Evolutionary conservation across 2,888 invertebrate species (phyloP), one percentile per base, ranked within the genome.

Genomic region (Erebia epiphron): DNA sequence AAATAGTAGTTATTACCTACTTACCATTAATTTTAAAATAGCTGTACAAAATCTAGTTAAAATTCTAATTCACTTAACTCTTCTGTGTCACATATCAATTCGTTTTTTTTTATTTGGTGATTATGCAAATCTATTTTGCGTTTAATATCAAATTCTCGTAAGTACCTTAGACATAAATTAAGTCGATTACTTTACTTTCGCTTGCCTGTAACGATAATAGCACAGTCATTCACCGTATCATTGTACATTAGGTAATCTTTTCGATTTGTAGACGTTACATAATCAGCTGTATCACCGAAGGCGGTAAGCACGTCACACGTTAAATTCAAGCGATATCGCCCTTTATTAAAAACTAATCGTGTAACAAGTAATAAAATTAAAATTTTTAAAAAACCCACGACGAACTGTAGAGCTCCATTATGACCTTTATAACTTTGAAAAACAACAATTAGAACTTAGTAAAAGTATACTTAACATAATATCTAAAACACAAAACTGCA

Each of bases 231-330:
- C 68, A 61, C 68, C 62, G 72, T 71, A 69, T 67, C 67, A 65
- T 72, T 46, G 46, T 46, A 13, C 11, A 46, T 46, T 80, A 76
- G 77, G 80, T 81, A 84, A 83, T 79, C 75, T 77, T 78, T 77
- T 78, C 76, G 77, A 77, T 79, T 79, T 77, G 79, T 79, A 80
- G 75, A 74, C 73, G 77, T 84, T 83, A 83, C 79, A 81, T 83
- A 84, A 84, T 76, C 74, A 72, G 75, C 73, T 69, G 75, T 80
- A 80, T 80, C 78, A 78, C 75, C 68, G 46, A 78, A 46, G 78
- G 74, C 56, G 41, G 14, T 16, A 75, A 73, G 74, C 73, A 79
- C 84, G 81, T 83, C 82, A 84, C 73, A 73, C 73, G 77, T 75
- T 74, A 43, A 35, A 75, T 77, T 75, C 73, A 73, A 75, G 73